Conservation (phyloP, 53 echinoderm and acorn worm genomes). For the Crossaster papposus region DNA sequence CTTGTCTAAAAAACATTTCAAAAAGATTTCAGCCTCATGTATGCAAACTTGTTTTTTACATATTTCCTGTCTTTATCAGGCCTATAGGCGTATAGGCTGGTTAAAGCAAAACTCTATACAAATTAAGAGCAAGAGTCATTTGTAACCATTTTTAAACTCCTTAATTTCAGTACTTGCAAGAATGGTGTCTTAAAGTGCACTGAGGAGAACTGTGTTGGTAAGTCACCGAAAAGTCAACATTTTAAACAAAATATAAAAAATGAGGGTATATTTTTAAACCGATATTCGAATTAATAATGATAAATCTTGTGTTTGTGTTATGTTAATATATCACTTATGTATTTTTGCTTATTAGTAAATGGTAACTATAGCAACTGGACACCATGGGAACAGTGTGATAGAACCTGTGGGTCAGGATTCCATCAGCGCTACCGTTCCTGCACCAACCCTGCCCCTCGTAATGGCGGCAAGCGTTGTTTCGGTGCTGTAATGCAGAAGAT, state of each 20-base stretch:
- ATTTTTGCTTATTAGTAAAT: slow-evolving; percentile 45
- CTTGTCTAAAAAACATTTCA: too few species aligned
- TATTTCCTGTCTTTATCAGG: too few species aligned
- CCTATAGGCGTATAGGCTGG: too few species aligned
- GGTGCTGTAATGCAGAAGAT: slow-evolving; percentile 22
- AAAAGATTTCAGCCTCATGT: background rate
- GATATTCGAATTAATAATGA: background rate
- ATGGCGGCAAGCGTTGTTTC: slow-evolving; percentile 62
- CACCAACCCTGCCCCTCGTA: slow-evolving; percentile 79
- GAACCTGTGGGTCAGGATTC: slow-evolving; percentile 68
- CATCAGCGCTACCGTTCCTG: slow-evolving; percentile 74
- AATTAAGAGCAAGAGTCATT: too few species aligned
- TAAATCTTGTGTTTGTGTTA: background rate
- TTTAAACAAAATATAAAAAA: too few species aligned
- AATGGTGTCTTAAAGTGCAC: slow-evolving; percentile 47
- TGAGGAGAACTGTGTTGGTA: slow-evolving; percentile 41
- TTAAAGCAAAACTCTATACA: too few species aligned
- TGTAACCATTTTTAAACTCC: background rate
- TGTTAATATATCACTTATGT: background rate
- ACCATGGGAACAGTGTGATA: slow-evolving; percentile 74
- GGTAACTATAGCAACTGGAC: slow-evolving; percentile 83
- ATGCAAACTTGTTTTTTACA: background rate
- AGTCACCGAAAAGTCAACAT: background rate
- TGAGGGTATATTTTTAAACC: background rate
- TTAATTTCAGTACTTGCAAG: slow-evolving; percentile 37